phyloP scores from a whole-genome alignment of 2,888 invertebrate species.

The Pollenia labialis region DNA sequence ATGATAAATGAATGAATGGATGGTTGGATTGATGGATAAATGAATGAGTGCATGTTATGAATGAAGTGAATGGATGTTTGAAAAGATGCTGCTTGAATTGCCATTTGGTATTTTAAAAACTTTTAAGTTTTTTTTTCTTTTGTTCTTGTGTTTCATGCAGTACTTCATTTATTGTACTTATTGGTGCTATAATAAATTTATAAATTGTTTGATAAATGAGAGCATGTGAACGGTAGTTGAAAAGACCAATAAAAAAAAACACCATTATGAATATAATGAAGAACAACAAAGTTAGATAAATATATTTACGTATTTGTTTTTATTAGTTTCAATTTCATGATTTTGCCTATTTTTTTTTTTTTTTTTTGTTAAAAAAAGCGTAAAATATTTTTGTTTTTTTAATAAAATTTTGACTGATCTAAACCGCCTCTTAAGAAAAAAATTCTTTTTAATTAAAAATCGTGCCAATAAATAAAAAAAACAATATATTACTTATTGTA shows the following conservation, averaged over 20 bases:
- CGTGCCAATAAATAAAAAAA: no score
- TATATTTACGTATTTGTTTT: not conserved
- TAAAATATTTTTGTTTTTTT: not conserved
- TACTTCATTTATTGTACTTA: conserved; percentile 43
- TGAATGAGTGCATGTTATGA: conserved; percentile 22
- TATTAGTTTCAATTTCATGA: conserved; percentile 49
- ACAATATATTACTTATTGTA: no score
- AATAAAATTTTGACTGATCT: conserved; percentile 23
- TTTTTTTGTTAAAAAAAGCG: not conserved
- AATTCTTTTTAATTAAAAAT: no score
- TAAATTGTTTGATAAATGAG: conserved; percentile 66
- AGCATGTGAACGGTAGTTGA: conserved; percentile 61
- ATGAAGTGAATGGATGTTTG: conserved; percentile 23
- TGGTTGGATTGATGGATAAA: conserved; percentile 20
- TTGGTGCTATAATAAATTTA: conserved; percentile 52
- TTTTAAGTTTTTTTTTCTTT: conserved; percentile 1
- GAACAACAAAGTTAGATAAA: conserved; percentile 26
- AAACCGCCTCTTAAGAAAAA: not conserved
- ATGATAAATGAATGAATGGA: conserved; percentile 45
- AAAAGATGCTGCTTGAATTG: conserved; percentile 49
- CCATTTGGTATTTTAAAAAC: conserved; percentile 42
- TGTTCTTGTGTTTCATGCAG: conserved; percentile 11
- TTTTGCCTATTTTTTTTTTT: conserved; percentile 25
- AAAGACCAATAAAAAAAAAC: not conserved
- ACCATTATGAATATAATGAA: conserved; percentile 9